Conservation (phyloP, 2,113 vertebrate species). For the Orcinus orca region DNA sequence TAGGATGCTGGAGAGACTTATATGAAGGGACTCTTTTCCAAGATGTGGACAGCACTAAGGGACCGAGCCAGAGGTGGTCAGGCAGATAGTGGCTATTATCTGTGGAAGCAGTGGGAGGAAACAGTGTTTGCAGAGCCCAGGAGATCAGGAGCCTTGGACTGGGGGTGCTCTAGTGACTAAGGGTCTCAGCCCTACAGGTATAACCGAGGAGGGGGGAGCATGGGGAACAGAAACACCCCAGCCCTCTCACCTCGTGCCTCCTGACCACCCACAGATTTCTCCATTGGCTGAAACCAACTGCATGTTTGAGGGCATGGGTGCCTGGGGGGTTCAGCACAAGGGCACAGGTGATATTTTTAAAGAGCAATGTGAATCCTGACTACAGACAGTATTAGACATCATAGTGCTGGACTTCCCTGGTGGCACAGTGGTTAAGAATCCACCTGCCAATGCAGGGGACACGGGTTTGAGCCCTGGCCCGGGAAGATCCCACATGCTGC, state of each 20-base stretch:
- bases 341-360: background rate
- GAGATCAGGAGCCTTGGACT: background rate
- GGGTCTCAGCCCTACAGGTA: accelerated
- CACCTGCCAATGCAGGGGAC: too few species aligned
- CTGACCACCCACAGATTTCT: background rate
- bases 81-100: background rate
- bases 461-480: too few species aligned
- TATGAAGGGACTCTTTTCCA: background rate
- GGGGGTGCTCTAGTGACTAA: background rate
- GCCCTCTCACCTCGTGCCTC: accelerated
- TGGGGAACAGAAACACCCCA: background rate
- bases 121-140: background rate
- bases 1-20: background rate
- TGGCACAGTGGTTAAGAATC: too few species aligned
- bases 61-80: background rate
- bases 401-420: too few species aligned
- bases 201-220: accelerated
- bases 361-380: background rate
- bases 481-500: too few species aligned
- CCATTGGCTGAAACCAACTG: background rate
- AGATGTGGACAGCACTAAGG: background rate
- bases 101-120: background rate
- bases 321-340: background rate
- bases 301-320: accelerated
- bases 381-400: background rate